Base-by-base conservation (phyloP, 1,140 invertebrate species). In the Drosophila nannoptera region DNA sequence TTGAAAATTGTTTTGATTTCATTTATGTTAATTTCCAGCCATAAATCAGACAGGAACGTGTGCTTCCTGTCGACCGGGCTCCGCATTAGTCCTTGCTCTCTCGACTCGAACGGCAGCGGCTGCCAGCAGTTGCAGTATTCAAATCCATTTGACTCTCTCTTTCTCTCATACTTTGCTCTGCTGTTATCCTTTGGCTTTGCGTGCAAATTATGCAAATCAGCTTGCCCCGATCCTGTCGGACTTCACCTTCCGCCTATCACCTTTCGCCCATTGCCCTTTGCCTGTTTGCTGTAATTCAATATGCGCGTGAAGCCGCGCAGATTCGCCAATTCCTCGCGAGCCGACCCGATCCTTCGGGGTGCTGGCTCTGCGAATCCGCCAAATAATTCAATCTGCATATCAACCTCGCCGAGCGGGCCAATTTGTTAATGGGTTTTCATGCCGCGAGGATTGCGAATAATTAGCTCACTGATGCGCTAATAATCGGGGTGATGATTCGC, bases 1-100 rank as follows among this genome's bases (percentile, higher is more conserved):
- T 82, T 75, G 71, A 64, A 82, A 65, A n/a, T n/a, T 82, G 78
- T 82, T 82, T 77, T 82, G 78, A 82, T 82, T 82, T 75, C 78
- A 60, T 82, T 82, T 82, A 82, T 82, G 78, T 74, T 82, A 82
- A 82, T 82, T 82, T 77, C 35, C 55, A 62, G 35, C 70, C 78
- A 82, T 82, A 82, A 82, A 82, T 82, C 78, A 81, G 35, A 62
- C 32, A 54, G 31, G 53, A 80, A 46, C 78, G 78, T 82, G 74
- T 82, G 78, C 70, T 82, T 82, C 78, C 78, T 82, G 78, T 82
- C 78, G 56, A 33, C 75, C 58, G 40, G 60, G 62, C 35, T 65
- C 14, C 35, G 52, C 29, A 69, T 69, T 66, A 62, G 65, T 81
- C 53, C 73, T 58, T 14, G 16, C 32, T 42, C 2, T 55, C 52